phyloP scores from a whole-genome alignment of 2,797 vertebrate species.

The Crax fasciolata region DNA sequence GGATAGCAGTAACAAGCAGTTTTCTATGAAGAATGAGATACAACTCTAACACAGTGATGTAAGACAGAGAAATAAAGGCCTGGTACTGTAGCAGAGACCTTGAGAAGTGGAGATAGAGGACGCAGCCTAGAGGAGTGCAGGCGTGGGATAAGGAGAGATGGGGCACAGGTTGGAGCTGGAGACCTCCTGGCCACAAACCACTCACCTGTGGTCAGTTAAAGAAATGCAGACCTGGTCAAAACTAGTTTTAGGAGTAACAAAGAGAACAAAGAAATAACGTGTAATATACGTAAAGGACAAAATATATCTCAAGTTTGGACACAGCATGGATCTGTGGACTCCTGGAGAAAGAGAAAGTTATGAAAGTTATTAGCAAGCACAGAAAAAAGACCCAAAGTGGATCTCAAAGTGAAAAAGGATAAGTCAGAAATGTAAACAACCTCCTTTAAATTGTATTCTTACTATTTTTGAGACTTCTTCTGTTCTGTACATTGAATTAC shows the following conservation, averaged over 20 bases:
- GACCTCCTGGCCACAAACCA: neutral
- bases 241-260: neutral
- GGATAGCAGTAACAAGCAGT: neutral
- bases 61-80: neutral
- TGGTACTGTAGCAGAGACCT: neutral
- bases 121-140: rapidly evolving
- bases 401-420: neutral
- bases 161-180: neutral
- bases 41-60: neutral
- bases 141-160: neutral
- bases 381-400: neutral
- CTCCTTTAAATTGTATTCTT: neutral
- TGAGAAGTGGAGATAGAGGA: neutral
- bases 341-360: neutral
- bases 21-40: neutral
- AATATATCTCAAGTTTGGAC: neutral
- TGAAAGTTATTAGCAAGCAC: neutral
- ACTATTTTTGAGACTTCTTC: neutral
- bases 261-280: neutral
- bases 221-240: neutral
- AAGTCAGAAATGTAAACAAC: neutral
- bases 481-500: neutral
- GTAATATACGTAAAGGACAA: neutral
- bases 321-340: neutral
- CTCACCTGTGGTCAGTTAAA: neutral